Percentiles rank a stretch among this genome's conserved stretches.
These are phyloP conservation scores for Parazoanthus atlanticus DNA, from an alignment of 92 coral and sea anemone species.

Conservation along the genomic window DNA sequence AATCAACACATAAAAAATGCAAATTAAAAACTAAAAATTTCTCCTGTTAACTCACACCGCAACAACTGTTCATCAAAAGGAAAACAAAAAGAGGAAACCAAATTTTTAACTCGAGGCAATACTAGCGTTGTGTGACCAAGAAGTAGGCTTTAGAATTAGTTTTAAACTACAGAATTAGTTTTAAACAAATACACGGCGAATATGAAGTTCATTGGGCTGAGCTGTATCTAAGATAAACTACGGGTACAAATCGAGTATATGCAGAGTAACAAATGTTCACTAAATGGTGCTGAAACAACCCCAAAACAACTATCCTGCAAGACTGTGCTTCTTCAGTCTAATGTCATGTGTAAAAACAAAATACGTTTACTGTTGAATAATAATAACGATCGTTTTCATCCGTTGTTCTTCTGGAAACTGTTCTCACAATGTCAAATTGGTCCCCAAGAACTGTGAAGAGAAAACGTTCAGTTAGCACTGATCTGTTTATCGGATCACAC, in stretches of 20 bases:
- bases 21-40: too few species aligned
- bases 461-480: background rate
- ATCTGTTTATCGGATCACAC: background rate
- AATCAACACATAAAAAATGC: background rate
- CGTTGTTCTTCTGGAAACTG: background rate
- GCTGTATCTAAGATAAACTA: background rate
- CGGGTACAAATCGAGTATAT: background rate
- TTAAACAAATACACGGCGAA: too few species aligned
- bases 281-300: background rate
- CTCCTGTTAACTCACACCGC: too few species aligned
- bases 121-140: background rate
- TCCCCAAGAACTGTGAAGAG: conserved; percentile 1
- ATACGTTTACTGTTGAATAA: background rate
- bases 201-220: background rate
- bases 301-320: background rate
- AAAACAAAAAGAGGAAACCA: too few species aligned
- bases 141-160: background rate
- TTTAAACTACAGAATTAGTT: too few species aligned
- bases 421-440: background rate
- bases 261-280: background rate
- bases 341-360: background rate
- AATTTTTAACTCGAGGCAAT: background rate
- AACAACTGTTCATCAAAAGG: background rate
- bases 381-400: background rate
- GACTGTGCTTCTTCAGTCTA: background rate